phyloP scores from a whole-genome alignment of 1,140 invertebrate genomes.

The Diabrotica virgifera region DNA sequence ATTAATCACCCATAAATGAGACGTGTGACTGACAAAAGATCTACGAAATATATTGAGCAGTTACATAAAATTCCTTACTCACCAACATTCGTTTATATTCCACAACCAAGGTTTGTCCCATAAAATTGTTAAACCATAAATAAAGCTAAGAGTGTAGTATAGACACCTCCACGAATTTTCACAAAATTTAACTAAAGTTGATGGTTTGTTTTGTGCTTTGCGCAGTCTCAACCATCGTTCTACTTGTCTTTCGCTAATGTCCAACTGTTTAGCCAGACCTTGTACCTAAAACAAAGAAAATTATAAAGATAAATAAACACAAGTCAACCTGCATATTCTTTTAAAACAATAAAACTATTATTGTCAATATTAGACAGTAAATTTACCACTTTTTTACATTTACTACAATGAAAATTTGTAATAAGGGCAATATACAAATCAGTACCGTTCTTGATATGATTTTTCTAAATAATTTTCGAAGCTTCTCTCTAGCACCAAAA shows the following conservation, averaged over 20 bases:
- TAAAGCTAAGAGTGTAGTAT: constrained; percentile 83
- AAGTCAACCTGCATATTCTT: not conserved
- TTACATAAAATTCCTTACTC: constrained; percentile 50
- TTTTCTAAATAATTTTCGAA: too few species aligned
- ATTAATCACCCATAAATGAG: too few species aligned
- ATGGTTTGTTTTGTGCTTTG: constrained; percentile 78
- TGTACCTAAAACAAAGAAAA: constrained; percentile 58
- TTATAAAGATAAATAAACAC: not conserved
- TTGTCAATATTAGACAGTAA: not conserved
- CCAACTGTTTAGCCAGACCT: constrained; percentile 79
- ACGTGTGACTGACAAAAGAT: too few species aligned
- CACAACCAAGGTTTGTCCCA: constrained; percentile 95
- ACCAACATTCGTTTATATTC: constrained; percentile 90
- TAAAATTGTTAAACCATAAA: constrained; percentile 74
- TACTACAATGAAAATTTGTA: too few species aligned
- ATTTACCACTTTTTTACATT: too few species aligned
- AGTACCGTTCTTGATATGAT: too few species aligned
- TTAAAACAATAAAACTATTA: not conserved
- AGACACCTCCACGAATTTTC: constrained; percentile 87
- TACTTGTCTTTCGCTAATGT: constrained; percentile 78
- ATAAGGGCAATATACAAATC: too few species aligned
- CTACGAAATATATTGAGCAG: too few species aligned
- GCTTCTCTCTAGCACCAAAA: too few species aligned
- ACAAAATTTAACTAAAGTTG: constrained; percentile 87
- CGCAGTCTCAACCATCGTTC: constrained; percentile 86